Evolutionary conservation across 2,888 invertebrate genomes (phyloP), one percentile per base, ranked within the genome.

Genomic region (Limnephilus marmoratus): DNA sequence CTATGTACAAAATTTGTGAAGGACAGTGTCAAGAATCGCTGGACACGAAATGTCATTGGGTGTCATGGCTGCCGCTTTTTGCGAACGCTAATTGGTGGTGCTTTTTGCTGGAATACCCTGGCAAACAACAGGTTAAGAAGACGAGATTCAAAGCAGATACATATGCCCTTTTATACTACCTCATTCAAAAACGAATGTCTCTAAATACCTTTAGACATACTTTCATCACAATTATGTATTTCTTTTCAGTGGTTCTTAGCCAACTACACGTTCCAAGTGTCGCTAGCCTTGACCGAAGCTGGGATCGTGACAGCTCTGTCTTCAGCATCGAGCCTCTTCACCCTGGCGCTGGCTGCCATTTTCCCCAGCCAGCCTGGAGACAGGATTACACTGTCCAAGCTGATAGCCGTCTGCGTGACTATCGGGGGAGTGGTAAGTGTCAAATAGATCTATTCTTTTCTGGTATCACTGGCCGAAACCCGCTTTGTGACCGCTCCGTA

Each of bases 241-340:
- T 81, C 86, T 94, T 97, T 97, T 90, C 96, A 99, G 98, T 99
- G 99, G 99, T 99, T 99, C 96, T 95, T 98, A 94, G 99, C 99
- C 92, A 99, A 99, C 96, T 99, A 99, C 95, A 97, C 98, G 92
- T 99, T 98, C 96, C 99, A 99, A 95, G 96, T 98, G 94, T 98
- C 99, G 90, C 96, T 99, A 93, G 97, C 97, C 90, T 97, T 98
- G 95, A 98, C 98, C 5, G 97, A 98, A 94, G 97, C 98, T 24
- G 98, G 98, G 91, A 97, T 99, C 92, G 98, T 99, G 83, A 98
- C 98, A 94, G 97, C 99, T 90, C 96, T 99, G 94, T 98, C 98
- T 93, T 98, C 99, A 49, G 97, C 98, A 1, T 98, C 99, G 85
- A 98, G 98, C 94, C 97, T 99, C 92, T 98, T 99, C 95, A 98